Evolutionary conservation across 2,888 invertebrate genomes (phyloP).

Genomic region (Eurois occulta): DNA sequence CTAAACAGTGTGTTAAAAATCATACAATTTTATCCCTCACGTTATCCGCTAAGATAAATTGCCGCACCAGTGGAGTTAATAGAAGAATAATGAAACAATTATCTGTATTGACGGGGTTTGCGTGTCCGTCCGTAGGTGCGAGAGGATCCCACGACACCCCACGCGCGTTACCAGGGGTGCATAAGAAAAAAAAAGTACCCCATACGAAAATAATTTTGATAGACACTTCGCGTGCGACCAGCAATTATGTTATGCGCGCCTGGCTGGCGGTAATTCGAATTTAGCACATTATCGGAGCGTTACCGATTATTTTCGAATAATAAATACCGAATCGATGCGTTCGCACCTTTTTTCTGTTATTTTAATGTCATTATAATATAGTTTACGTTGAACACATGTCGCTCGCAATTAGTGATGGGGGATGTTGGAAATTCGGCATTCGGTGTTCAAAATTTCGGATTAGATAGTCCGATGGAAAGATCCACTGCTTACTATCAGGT

Average conservation of each 20-base stretch:
- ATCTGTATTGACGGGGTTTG: conserved; percentile 85
- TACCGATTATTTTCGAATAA: conserved; percentile 83
- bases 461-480: conserved; percentile 70
- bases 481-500: conserved; percentile 74
- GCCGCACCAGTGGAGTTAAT: conserved; percentile 87
- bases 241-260: conserved; percentile 83
- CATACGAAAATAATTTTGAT: conserved; percentile 89
- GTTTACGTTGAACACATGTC: conserved; percentile 77
- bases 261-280: conserved; percentile 82
- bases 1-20: conserved; percentile 69
- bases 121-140: conserved; percentile 80
- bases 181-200: conserved; percentile 83
- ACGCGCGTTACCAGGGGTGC: conserved; percentile 77
- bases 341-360: conserved; percentile 84
- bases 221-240: conserved; percentile 89
- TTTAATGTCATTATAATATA: conserved; percentile 82
- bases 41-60: conserved; percentile 79
- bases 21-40: conserved; percentile 66
- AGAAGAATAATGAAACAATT: conserved; percentile 90
- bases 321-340: conserved; percentile 81
- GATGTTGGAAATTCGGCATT: conserved; percentile 41
- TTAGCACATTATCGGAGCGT: conserved; percentile 88
- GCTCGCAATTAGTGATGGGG: conserved; percentile 67
- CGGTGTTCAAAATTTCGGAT: conserved; percentile 48
- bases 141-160: conserved; percentile 79